Percentiles rank a stretch among this genome's conserved stretches.
Conservation (phyloP, 2,797 vertebrate genomes). For the Champsocephalus esox region DNA sequence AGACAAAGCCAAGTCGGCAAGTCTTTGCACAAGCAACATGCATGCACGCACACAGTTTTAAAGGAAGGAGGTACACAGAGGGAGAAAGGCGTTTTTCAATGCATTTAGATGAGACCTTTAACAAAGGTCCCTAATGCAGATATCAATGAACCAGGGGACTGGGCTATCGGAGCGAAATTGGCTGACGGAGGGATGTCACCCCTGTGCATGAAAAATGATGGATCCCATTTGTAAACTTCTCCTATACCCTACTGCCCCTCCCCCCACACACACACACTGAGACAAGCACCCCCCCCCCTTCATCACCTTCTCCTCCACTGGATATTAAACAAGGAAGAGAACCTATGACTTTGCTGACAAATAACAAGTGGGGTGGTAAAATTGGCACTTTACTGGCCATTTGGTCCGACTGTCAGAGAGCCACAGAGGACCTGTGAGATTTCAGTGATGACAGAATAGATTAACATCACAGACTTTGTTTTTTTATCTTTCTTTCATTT, state of each 20-base stretch:
- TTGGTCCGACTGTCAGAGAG: conserved; percentile 74
- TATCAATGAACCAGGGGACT: conserved; percentile 87
- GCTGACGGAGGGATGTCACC: conserved; percentile 87
- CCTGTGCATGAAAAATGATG: conserved; percentile 87
- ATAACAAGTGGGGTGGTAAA: conserved; percentile 78
- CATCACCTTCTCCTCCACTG: conserved; percentile 39
- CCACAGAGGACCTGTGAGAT: conserved; percentile 59
- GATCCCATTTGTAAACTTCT: conserved; percentile 86
- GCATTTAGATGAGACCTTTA: conserved; percentile 92
- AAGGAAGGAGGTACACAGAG: conserved; percentile 75
- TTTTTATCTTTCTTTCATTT: conserved; percentile 79
- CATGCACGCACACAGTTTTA: conserved; percentile 65
- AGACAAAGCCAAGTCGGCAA: conserved; percentile 86
- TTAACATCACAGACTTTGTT: conserved; percentile 79
- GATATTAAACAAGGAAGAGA: conserved; percentile 78
- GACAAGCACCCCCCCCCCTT: conserved; percentile 8
- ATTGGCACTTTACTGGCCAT: conserved; percentile 81
- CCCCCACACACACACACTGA: conserved; percentile 8
- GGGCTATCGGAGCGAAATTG: conserved; percentile 85
- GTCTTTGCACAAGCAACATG: conserved; percentile 76
- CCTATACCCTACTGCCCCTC: conserved; percentile 49
- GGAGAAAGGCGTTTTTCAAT: conserved; percentile 86
- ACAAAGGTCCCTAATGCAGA: conserved; percentile 89
- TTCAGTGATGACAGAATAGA: conserved; percentile 77
- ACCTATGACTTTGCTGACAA: conserved; percentile 69